phyloP scores from a whole-genome alignment of 30 jellyfish, hydroid and myxozoan genomes.

The Cassiopea andromeda region DNA sequence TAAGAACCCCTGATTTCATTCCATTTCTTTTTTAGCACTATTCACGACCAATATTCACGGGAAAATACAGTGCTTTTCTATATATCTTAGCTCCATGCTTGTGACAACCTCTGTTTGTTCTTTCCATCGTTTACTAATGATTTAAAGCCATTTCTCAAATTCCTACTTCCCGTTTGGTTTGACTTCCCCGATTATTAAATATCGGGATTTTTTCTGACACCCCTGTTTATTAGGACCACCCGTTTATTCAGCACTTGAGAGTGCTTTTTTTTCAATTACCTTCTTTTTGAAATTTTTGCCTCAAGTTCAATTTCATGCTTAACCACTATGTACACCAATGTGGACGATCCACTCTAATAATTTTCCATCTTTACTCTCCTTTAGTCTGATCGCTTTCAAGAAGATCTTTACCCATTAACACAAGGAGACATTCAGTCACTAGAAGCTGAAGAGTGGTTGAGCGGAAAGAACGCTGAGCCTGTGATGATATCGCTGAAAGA shows the following conservation, averaged over 20 bases:
- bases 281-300: neutral
- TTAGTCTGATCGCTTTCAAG: constrained; percentile 85
- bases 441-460: constrained; percentile 88
- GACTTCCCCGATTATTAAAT: too few species aligned
- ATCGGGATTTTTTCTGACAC: neutral
- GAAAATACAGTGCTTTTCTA: too few species aligned
- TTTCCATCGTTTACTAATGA: too few species aligned
- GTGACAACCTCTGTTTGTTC: too few species aligned
- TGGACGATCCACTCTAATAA: neutral
- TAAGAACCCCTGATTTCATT: too few species aligned
- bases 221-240: too few species aligned
- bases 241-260: too few species aligned
- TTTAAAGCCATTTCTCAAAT: neutral
- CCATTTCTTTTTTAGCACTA: too few species aligned
- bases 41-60: too few species aligned
- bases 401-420: constrained; percentile 83
- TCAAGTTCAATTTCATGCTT: neutral
- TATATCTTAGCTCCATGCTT: too few species aligned
- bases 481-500: constrained; percentile 77
- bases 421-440: constrained; percentile 92
- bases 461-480: constrained; percentile 82
- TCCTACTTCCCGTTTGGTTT: neutral
- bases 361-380: neutral
- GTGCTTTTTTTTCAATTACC: neutral
- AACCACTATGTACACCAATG: neutral